A percentile compares a stretch with the other conserved stretches of the same genome.
These are phyloP conservation scores for Pyrgus malvae DNA, from an alignment of 2,888 invertebrate species.

Conservation along the genomic window DNA sequence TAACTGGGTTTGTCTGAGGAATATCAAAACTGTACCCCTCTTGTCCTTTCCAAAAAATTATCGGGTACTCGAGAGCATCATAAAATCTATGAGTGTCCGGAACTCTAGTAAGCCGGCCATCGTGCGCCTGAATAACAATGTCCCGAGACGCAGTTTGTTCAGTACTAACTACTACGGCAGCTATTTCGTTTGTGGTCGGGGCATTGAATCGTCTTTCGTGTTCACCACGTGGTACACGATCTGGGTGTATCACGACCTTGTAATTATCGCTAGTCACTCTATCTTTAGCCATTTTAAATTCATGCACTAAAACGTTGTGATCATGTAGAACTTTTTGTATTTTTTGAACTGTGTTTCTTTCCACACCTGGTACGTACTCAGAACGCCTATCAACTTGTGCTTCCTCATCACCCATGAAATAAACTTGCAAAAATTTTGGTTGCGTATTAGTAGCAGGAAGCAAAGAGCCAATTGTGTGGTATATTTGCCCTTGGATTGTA, in stretches of 20 bases:
- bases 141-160: slow-evolving; percentile 26
- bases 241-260: slow-evolving; percentile 8
- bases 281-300: slow-evolving; percentile 33
- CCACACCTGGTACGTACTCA: slow-evolving; percentile 27
- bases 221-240: slow-evolving; percentile 35
- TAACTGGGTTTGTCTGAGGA: not conserved
- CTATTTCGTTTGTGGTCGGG: slow-evolving; percentile 30
- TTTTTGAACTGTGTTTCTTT: slow-evolving; percentile 33
- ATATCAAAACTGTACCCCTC: slow-evolving; percentile 4
- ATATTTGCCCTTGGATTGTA: slow-evolving; percentile 32
- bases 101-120: slow-evolving; percentile 19
- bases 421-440: slow-evolving; percentile 30
- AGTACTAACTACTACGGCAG: slow-evolving; percentile 23
- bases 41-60: not conserved
- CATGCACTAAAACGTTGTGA: slow-evolving; percentile 36
- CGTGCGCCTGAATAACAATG: slow-evolving; percentile 25
- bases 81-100: slow-evolving; percentile 22
- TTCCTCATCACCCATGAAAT: slow-evolving; percentile 29
- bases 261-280: not conserved
- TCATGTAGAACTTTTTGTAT: slow-evolving; percentile 39
- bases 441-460: slow-evolving; percentile 22
- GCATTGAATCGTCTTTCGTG: slow-evolving; percentile 33
- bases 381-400: slow-evolving; percentile 27
- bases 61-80: slow-evolving; percentile 1
- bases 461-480: slow-evolving; percentile 32